Evolutionary conservation across 1,140 invertebrate genomes (phyloP).

Genomic region (Tetranychus urticae): DNA sequence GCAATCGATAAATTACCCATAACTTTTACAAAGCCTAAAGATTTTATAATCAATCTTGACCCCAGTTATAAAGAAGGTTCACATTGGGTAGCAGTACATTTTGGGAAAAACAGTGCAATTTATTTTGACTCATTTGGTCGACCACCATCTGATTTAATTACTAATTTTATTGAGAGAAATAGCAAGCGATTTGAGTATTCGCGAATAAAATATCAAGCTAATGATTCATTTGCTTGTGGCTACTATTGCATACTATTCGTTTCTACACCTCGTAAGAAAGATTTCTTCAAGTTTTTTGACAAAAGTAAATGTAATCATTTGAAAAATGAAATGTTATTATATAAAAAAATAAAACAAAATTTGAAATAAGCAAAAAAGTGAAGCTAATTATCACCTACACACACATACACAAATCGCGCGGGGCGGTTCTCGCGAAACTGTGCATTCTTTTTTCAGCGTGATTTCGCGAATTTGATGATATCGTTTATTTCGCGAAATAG

Average conservation of each 20-base stretch:
- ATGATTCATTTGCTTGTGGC: background rate
- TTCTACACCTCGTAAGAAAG: background rate
- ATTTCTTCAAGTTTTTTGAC: background rate
- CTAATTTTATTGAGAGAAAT: background rate
- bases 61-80: background rate
- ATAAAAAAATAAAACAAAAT: too few species aligned
- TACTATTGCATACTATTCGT: background rate
- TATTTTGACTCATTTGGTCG: background rate
- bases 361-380: too few species aligned
- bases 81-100: background rate
- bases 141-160: background rate
- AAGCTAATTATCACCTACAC: too few species aligned
- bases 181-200: background rate
- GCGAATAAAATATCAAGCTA: background rate
- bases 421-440: too few species aligned
- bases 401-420: too few species aligned
- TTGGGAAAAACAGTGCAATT: background rate
- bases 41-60: background rate
- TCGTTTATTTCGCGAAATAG: too few species aligned
- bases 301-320: background rate
- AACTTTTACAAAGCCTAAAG: background rate
- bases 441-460: too few species aligned
- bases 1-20: background rate
- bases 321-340: too few species aligned
- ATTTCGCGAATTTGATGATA: too few species aligned